Evolutionary conservation across 2,888 invertebrate species (phyloP).

Genomic region (Escarpia spicata): DNA sequence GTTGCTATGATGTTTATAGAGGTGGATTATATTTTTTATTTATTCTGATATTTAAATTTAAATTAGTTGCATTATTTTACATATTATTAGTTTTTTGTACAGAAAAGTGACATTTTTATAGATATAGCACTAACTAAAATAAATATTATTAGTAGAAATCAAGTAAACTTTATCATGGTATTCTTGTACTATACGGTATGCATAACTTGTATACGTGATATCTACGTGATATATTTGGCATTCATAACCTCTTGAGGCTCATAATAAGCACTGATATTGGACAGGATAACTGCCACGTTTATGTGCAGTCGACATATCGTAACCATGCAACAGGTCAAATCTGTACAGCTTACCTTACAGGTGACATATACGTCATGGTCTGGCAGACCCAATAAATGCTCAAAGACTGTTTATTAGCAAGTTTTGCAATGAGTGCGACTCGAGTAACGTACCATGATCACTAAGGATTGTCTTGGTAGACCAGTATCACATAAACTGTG

Average conservation of each 20-base stretch:
- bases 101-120: no score
- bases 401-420: not conserved
- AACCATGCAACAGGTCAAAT: not conserved
- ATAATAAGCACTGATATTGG: not conserved
- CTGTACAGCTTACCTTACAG: not conserved
- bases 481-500: no score
- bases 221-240: not conserved
- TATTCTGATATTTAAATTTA: no score
- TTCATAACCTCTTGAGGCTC: not conserved
- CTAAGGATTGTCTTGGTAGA: no score
- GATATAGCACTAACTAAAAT: no score
- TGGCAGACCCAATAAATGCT: constrained; percentile 8
- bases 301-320: not conserved
- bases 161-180: no score
- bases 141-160: no score
- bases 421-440: no score
- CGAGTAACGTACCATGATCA: no score
- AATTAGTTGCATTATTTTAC: not conserved
- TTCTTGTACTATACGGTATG: not conserved
- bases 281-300: not conserved
- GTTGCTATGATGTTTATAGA: no score
- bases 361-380: not conserved
- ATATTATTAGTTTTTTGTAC: no score
- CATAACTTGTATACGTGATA: not conserved
- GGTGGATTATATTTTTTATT: no score